phyloP scores from a whole-genome alignment of 2,113 vertebrate species.

The Clarias gariepinus region DNA sequence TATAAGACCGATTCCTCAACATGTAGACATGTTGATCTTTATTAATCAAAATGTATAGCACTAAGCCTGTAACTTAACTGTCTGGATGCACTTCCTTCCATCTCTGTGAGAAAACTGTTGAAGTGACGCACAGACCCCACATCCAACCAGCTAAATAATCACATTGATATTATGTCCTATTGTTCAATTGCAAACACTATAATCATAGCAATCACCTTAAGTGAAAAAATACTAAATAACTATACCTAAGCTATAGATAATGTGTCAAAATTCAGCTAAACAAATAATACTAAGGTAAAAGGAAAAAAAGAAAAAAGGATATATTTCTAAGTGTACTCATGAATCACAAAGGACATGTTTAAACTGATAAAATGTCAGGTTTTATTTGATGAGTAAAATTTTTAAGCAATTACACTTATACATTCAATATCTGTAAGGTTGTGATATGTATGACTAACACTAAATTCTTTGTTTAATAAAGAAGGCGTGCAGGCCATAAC shows the following conservation, averaged over 20 bases:
- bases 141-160: not conserved
- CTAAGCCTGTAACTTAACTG: not conserved
- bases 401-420: not conserved
- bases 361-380: not conserved
- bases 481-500: no score
- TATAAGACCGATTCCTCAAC: not conserved
- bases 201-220: not conserved
- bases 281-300: not conserved
- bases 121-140: not conserved
- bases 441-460: not conserved
- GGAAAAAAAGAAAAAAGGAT: no score
- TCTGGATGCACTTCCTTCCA: not conserved
- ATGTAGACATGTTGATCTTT: not conserved
- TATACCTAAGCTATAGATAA: not conserved
- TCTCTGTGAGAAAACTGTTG: not conserved
- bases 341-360: not conserved
- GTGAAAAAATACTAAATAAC: not conserved
- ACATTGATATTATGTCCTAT: not conserved
- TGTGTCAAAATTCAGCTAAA: not conserved
- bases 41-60: not conserved
- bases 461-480: not conserved
- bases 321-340: not conserved
- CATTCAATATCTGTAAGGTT: not conserved
- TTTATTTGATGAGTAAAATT: not conserved
- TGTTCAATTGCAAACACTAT: not conserved